Conservation (phyloP, 2,113 vertebrate species). For the Cyphomyrus plagiostoma region DNA sequence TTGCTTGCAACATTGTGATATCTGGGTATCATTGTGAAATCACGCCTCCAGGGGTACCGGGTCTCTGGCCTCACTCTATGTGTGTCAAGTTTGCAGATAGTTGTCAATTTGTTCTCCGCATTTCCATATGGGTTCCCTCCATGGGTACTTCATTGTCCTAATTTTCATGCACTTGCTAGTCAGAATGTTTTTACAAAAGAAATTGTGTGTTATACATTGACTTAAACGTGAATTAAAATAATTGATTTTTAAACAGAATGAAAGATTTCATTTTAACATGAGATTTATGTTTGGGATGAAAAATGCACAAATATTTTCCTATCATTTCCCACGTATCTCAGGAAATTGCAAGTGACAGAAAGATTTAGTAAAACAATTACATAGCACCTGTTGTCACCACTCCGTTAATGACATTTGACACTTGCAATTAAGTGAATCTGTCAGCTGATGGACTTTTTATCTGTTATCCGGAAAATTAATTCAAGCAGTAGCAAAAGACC, state of each 20-base stretch:
- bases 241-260: neutral
- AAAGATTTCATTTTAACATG: neutral
- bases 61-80: neutral
- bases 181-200: neutral
- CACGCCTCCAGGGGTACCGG: neutral
- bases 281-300: neutral
- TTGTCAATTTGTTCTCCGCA: neutral
- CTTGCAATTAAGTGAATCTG: constrained; percentile 34
- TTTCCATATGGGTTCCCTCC: neutral
- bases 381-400: constrained; percentile 19
- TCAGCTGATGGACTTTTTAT: constrained; percentile 28
- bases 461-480: constrained; percentile 31
- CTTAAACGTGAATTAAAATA: neutral
- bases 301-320: constrained; percentile 6
- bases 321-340: constrained; percentile 17
- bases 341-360: constrained; percentile 5
- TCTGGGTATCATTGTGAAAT: neutral
- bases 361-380: constrained; percentile 32
- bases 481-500: neutral
- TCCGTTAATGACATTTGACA: constrained; percentile 37
- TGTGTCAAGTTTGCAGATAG: neutral
- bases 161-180: neutral
- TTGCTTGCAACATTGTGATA: neutral
- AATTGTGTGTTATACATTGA: neutral
- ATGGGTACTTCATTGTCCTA: neutral